Evolutionary conservation across 2,113 vertebrate genomes (phyloP).

Genomic region (Pseudorasbora parva): DNA sequence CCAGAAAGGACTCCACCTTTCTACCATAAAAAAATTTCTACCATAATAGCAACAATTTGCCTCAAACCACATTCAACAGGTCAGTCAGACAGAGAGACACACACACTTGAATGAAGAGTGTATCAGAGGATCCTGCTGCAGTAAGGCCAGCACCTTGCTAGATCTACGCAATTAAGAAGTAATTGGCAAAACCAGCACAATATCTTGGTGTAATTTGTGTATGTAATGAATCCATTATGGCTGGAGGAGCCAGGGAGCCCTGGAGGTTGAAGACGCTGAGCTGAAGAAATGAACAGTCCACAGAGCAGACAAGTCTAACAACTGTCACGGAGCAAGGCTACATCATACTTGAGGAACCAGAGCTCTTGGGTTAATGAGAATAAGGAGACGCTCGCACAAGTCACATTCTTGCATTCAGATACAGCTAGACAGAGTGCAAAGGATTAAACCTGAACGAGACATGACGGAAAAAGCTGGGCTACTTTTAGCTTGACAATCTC

Average conservation of each 20-base stretch:
- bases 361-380: background rate
- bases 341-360: background rate
- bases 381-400: background rate
- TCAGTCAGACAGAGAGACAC: background rate
- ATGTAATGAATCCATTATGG: conserved; percentile 55
- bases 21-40: no score
- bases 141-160: conserved; percentile 18
- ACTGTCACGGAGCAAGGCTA: conserved; percentile 13
- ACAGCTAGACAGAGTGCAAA: background rate
- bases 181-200: conserved; percentile 43
- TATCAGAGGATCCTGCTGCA: conserved; percentile 7
- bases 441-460: background rate
- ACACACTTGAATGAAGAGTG: background rate
- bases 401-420: background rate
- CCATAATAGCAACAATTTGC: background rate
- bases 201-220: conserved; percentile 45
- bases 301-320: conserved; percentile 6
- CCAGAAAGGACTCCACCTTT: background rate
- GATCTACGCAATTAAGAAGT: conserved; percentile 36
- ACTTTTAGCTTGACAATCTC: background rate
- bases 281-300: conserved; percentile 21
- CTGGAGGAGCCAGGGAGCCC: conserved; percentile 8
- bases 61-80: background rate
- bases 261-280: conserved; percentile 16
- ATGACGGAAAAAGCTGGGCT: background rate